Conservation (phyloP, 92 coral and sea anemone species). For the Siderastrea radians region DNA sequence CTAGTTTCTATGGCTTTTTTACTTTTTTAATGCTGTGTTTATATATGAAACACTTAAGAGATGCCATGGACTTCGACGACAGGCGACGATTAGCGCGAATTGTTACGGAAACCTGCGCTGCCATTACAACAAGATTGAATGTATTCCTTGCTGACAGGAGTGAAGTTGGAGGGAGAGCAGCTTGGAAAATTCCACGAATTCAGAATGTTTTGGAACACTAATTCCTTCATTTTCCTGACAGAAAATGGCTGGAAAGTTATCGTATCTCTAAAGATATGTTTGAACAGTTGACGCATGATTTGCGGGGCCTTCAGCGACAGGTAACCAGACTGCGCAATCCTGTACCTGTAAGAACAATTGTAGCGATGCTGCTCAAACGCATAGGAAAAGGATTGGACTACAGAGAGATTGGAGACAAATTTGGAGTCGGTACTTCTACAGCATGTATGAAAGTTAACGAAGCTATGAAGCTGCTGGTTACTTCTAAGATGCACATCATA, state of each 20-base stretch:
- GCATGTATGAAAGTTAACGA: slow-evolving; percentile 63
- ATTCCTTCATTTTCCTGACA: slow-evolving; percentile 61
- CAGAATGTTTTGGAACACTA: slow-evolving; percentile 60
- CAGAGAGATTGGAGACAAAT: slow-evolving; percentile 67
- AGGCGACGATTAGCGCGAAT: slow-evolving; percentile 58
- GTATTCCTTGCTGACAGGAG: slow-evolving; percentile 34
- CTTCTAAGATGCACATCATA: slow-evolving; percentile 56
- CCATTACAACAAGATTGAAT: slow-evolving; percentile 33
- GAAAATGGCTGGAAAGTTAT: slow-evolving; percentile 78
- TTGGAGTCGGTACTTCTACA: slow-evolving; percentile 72
- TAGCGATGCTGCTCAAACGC: slow-evolving; percentile 61
- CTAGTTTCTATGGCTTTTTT: slow-evolving; percentile 40
- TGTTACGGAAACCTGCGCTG: slow-evolving; percentile 43
- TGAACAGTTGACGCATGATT: slow-evolving; percentile 45
- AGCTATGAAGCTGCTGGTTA: slow-evolving; percentile 57
- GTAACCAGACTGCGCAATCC: slow-evolving; percentile 61
- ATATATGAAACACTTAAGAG: slow-evolving; percentile 37
- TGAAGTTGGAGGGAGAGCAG: slow-evolving; percentile 43
- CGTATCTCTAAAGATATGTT: slow-evolving; percentile 61
- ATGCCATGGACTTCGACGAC: slow-evolving; percentile 38
- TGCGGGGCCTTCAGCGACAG: slow-evolving; percentile 47
- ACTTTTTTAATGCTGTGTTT: slow-evolving; percentile 33
- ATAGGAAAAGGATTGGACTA: slow-evolving; percentile 64
- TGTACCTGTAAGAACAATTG: slow-evolving; percentile 40
- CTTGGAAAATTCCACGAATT: slow-evolving; percentile 52